Evolutionary conservation across 1,140 invertebrate species (phyloP).

Genomic region (Bemisia tabaci): DNA sequence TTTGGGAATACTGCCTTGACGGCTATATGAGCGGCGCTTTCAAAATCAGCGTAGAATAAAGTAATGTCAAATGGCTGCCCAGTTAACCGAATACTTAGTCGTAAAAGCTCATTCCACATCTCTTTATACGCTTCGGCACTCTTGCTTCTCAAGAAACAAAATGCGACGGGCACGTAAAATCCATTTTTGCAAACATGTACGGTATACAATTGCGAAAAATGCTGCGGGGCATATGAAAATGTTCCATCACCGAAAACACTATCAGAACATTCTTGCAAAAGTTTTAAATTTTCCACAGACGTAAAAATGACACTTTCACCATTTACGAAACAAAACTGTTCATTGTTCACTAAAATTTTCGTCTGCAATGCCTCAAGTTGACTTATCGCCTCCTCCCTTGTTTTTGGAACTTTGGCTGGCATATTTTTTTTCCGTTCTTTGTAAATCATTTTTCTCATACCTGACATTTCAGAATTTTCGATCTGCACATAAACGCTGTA

Average conservation of each 20-base stretch:
- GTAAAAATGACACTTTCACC: too few relatives aligned
- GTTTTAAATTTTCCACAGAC: too few relatives aligned
- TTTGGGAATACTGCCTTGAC: not conserved
- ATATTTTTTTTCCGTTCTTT: slow-evolving; percentile 1
- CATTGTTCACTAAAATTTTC: not conserved
- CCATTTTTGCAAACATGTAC: too few relatives aligned
- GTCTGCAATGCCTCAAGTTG: not conserved
- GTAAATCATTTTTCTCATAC: slow-evolving; percentile 2
- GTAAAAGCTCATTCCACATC: not conserved
- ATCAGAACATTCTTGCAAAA: too few relatives aligned
- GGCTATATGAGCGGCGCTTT: not conserved
- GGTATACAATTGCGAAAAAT: too few relatives aligned
- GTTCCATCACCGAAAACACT: too few relatives aligned
- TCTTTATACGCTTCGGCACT: too few relatives aligned
- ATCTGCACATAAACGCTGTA: not conserved
- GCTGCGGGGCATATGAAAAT: too few relatives aligned
- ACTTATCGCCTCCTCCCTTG: not conserved
- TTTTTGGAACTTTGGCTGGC: slow-evolving; percentile 3
- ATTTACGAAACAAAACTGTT: too few relatives aligned
- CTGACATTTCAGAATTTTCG: not conserved
- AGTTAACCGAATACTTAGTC: not conserved
- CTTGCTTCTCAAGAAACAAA: too few relatives aligned
- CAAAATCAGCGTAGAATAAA: not conserved
- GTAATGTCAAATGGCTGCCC: not conserved
- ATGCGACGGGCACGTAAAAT: too few relatives aligned